Percentiles rank a stretch among this genome's conserved stretches.
These are phyloP conservation scores for Spinus pinus DNA, from an alignment of 2,797 vertebrate species.

Conservation along the genomic window DNA sequence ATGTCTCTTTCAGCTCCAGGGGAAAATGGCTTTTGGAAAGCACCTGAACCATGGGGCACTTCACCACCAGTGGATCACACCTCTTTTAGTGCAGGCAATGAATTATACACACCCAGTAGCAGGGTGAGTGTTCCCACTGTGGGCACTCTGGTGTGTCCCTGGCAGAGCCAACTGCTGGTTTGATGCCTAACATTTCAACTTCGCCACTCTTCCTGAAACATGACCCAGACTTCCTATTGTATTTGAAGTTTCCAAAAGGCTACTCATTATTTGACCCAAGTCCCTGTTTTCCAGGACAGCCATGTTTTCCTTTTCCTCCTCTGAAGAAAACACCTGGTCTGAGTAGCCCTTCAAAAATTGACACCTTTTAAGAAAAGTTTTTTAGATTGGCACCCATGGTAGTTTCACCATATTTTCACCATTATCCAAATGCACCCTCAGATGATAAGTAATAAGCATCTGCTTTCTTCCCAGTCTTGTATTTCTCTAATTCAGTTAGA, in stretches of 20 bases:
- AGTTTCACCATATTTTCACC: not conserved
- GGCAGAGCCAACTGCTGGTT: not conserved
- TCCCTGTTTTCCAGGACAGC: not conserved
- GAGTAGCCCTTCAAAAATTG: not conserved
- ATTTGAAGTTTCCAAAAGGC: not conserved
- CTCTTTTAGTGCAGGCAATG: not conserved
- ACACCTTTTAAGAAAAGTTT: not conserved
- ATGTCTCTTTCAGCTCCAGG: not conserved
- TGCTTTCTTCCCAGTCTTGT: not conserved
- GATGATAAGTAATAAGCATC: not conserved
- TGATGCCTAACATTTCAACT: not conserved
- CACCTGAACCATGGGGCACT: not conserved
- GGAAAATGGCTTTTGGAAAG: not conserved
- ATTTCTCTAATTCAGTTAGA: not conserved
- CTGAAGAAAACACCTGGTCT: not conserved
- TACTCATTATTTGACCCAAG: not conserved
- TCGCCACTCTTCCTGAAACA: not conserved
- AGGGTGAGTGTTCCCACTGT: accelerated
- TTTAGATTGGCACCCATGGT: not conserved
- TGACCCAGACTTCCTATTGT: not conserved
- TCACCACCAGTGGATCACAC: not conserved
- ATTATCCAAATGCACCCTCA: not conserved
- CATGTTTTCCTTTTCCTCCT: not conserved
- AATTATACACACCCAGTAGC: not conserved
- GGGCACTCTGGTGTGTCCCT: not conserved